Evolutionary conservation across 2,888 invertebrate genomes (phyloP), one percentile per base, ranked within the genome.

Genomic region (Synergus laeviventris): DNA sequence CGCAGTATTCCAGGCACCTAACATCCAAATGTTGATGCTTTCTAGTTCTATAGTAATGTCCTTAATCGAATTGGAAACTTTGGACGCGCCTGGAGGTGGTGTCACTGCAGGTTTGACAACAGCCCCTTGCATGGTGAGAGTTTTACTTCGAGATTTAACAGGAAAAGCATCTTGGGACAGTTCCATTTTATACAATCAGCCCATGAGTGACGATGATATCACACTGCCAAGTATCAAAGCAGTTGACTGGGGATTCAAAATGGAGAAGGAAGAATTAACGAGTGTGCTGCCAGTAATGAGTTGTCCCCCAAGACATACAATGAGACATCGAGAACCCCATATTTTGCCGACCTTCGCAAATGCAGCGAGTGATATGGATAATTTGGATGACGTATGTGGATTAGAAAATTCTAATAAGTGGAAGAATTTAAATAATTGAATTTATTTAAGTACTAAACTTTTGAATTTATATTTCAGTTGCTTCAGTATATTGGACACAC

Each of bases 131-230:
- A 86, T 89, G 78, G 97, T 97, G 76, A 93, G 99, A 49, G 95
- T 98, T 31, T 92, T 99, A 16, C 92, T 98, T 79, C 93, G 99
- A 11, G 98, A 98, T 91, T 93, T 98, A 76, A 96, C 97, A 42
- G 98, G 99, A 73, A 99, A 98, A 92, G 96, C 97, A 73, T 97
- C 97, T 86, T 99, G 99, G 98, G 98, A 99, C 91, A 97, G 97
- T 56, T 96, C 97, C 0, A 96, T 98, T 78, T 92, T 99, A 0
- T 97, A 97, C 91, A 94, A 95, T 88, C 95, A 95, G 85, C 96
- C 96, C 0, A 86, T 79, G 12, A 59, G 77, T 4, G 88, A 88
- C 42, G 86, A 87, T 1, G 86, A 89, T 56, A 36, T 82, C 45
- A 81, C 87, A 18, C 14, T 85, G 21, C 79, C 85, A 45, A 82